Percentiles rank a stretch among this genome's conserved stretches.
Evolutionary conservation across 2,797 vertebrate species (phyloP).

Genomic region (Columba guinea): DNA sequence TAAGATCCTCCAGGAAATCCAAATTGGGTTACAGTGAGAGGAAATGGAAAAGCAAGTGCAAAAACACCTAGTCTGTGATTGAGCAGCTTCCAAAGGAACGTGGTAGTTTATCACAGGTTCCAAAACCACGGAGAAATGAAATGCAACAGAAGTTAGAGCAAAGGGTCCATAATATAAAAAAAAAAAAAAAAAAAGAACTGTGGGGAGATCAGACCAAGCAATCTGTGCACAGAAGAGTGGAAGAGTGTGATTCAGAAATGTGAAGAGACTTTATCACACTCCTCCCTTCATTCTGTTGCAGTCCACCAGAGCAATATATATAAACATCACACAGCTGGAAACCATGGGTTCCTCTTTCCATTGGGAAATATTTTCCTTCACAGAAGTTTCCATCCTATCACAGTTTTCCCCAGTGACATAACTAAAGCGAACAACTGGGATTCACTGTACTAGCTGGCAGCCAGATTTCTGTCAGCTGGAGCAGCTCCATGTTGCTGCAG

Average conservation of each 20-base stretch:
- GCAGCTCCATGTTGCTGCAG: background rate
- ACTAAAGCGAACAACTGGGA: background rate
- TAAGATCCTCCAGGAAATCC: background rate
- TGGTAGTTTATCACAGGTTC: background rate
- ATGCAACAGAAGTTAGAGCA: background rate
- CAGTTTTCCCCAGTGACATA: background rate
- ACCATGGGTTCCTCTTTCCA: background rate
- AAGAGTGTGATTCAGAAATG: background rate
- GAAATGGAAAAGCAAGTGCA: background rate
- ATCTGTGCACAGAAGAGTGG: background rate
- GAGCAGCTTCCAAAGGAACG: background rate
- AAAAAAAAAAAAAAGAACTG: background rate
- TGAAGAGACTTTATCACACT: too few species aligned
- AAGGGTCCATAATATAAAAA: background rate
- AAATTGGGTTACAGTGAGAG: background rate
- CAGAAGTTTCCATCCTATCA: background rate
- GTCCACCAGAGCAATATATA: background rate
- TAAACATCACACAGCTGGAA: background rate
- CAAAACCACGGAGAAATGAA: background rate
- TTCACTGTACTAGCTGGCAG: background rate
- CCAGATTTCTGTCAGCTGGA: background rate
- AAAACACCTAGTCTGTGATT: background rate
- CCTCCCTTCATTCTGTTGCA: background rate
- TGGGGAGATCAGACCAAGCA: background rate
- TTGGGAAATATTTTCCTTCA: background rate